Evolutionary conservation across 1,140 invertebrate species (phyloP).

Genomic region (Drosophila carrolli): DNA sequence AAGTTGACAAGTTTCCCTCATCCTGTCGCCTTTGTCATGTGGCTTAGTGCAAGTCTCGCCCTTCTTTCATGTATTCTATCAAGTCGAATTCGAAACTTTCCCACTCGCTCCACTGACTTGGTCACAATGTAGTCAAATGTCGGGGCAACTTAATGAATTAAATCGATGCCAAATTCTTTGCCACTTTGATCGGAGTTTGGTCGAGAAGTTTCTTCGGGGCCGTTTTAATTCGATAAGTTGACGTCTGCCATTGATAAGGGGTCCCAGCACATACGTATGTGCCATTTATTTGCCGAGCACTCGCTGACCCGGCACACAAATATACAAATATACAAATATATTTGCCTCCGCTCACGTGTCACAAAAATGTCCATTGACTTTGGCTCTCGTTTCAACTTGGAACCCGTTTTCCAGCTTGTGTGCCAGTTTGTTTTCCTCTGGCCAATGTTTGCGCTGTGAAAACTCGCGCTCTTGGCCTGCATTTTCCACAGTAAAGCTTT

Average conservation of each 20-base stretch:
- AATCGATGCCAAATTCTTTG: slow-evolving; percentile 71
- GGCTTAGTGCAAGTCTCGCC: slow-evolving; percentile 45
- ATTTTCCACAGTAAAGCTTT: slow-evolving; percentile 9
- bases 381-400: slow-evolving; percentile 31
- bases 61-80: slow-evolving; percentile 53
- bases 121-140: slow-evolving; percentile 37
- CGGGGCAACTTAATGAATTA: slow-evolving; percentile 64
- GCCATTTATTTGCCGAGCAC: slow-evolving; percentile 34
- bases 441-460: slow-evolving; percentile 48
- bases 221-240: slow-evolving; percentile 74
- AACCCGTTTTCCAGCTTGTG: slow-evolving; percentile 26
- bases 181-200: slow-evolving; percentile 75
- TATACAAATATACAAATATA: slow-evolving; percentile 29
- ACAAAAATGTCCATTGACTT: slow-evolving; percentile 63
- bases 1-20: slow-evolving; percentile 45
- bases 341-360: slow-evolving; percentile 57
- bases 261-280: not conserved
- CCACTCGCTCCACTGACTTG: slow-evolving; percentile 23
- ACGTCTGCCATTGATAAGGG: slow-evolving; percentile 24
- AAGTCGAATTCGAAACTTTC: slow-evolving; percentile 40
- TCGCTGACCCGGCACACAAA: slow-evolving; percentile 37
- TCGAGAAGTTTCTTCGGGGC: slow-evolving; percentile 56
- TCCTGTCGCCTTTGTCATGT: slow-evolving; percentile 38
- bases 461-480: slow-evolving; percentile 41
- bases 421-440: slow-evolving; percentile 58